Evolutionary conservation across 2,113 vertebrate species (phyloP), one percentile per base, ranked within the genome.

Genomic region (Siniperca knerii): DNA sequence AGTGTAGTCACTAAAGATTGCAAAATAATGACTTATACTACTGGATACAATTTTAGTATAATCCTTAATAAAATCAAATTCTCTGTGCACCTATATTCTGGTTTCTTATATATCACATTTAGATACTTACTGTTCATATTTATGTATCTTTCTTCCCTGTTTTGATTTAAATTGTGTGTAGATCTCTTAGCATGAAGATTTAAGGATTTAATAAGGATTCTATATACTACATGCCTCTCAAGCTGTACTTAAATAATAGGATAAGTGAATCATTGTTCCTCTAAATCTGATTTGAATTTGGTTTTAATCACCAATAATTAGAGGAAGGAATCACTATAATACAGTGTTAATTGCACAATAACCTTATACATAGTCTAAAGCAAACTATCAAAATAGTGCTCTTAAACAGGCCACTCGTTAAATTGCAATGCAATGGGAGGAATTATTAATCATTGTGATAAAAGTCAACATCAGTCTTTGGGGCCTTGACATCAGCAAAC

Each of bases 271-370:
- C 11, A 64, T 69, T 81, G 42, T 42, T 64, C 46, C 15, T 84
- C 6, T 3, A 57, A 87, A 84, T 80, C n/a, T n/a, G 8, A 52
- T 50, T 71, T 65, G 29, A 77, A 66, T 71, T 64, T 75, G 10
- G 2, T 75, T 85, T 66, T 50, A 15, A 67, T 77, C 29, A 69
- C 35, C 29, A 72, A 46, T 82, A 74, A 74, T 72, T 69, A 76
- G 65, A 86, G 77, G 75, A 92, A 90, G 83, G 84, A 82, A 85
- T 78, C 67, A 61, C 52, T 72, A 35, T 58, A 75, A 48, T 40
- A 25, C 8, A 54, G 0, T 70, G 16, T 74, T 81, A 87, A 80
- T 46, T 52, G 4, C 44, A 23, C n/a, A 46, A 13, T 73, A 76
- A 75, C 64, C 33, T 21, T 35, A 44, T 23, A 11, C 15, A 35